Evolutionary conservation across 2,888 invertebrate genomes (phyloP).

Genomic region (Heliothis peltigera): DNA sequence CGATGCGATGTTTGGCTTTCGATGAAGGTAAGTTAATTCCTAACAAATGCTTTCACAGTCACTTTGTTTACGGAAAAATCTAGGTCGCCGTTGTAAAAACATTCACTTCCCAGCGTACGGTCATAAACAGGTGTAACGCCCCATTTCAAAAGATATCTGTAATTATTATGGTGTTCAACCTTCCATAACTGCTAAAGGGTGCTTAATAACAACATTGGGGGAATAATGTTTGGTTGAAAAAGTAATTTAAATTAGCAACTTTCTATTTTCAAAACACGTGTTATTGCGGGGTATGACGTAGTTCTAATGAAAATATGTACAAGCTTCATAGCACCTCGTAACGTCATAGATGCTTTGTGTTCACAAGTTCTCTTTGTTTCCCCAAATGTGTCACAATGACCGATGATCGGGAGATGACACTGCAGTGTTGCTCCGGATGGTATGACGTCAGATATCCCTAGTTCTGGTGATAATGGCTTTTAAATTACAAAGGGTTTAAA

Average conservation of each 20-base stretch:
- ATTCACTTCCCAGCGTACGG: constrained; percentile 34
- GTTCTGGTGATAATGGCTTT: background rate
- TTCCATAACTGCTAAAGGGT: constrained; percentile 54
- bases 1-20: constrained; percentile 27
- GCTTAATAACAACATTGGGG: constrained; percentile 26
- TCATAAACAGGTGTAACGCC: constrained; percentile 49
- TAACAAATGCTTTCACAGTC: constrained; percentile 33
- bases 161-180: constrained; percentile 51
- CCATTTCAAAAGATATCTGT: constrained; percentile 55
- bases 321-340: constrained; percentile 11
- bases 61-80: constrained; percentile 49
- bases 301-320: constrained; percentile 14
- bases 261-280: background rate
- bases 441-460: background rate
- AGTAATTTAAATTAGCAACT: constrained; percentile 1
- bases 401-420: constrained; percentile 12
- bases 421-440: background rate
- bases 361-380: constrained; percentile 19
- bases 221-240: constrained; percentile 6
- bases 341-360: constrained; percentile 18
- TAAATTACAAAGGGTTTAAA: background rate
- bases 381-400: constrained; percentile 9
- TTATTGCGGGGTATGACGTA: constrained; percentile 19
- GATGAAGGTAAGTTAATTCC: constrained; percentile 27
- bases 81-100: constrained; percentile 58